Base-by-base conservation (phyloP, 2,797 vertebrate species). In the Sebastes itinus region DNA sequence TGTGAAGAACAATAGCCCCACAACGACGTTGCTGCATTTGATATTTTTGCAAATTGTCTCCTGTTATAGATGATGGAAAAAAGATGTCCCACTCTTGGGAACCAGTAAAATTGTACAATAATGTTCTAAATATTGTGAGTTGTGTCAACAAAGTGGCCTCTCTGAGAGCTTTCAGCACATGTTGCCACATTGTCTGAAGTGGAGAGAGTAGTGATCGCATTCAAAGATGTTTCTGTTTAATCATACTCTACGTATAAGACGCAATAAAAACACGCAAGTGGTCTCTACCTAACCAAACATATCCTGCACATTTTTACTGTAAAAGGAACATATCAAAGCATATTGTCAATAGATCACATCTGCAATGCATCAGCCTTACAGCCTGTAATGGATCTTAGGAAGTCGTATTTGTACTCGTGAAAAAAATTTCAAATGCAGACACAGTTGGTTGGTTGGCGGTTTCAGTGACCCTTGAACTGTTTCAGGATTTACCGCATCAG, bases 381-480 rank as follows among this genome's bases (percentile, higher is more conserved):
- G 42, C 33, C 52, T 38, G 9, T 81, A 78, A 77, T 86, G 71
- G 68, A 32, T 78, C 73, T 84, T 42, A 70, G 64, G 68, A 88
- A 83, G 66, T 83, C 74, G 64, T 85, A 86, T 90, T 92, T 87
- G 68, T 84, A 67, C 33, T 80, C 23, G 1, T 84, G 67, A 85
- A 83, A 67, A 67, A 71, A 68, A 42, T 78, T 46, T 75, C 12
- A 69, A 80, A 82, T 14, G 52, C 74, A 81, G 79, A 71, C 60
- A 77, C 49, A 69, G 69, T 59, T 20, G 46, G 70, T 32, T 22
- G 52, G 67, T 78, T 65, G 60, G 72, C 46, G 75, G 60, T 81
- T 86, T 64, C 27, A 30, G 46, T 80, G 67, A 87, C 71, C 70
- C 27, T 25, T 74, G 11, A 81, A 80, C 73, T 35, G 27, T 68